Base-by-base conservation (phyloP, 30 jellyfish, hydroid and myxozoan genomes). In the Hydra vulgaris region DNA sequence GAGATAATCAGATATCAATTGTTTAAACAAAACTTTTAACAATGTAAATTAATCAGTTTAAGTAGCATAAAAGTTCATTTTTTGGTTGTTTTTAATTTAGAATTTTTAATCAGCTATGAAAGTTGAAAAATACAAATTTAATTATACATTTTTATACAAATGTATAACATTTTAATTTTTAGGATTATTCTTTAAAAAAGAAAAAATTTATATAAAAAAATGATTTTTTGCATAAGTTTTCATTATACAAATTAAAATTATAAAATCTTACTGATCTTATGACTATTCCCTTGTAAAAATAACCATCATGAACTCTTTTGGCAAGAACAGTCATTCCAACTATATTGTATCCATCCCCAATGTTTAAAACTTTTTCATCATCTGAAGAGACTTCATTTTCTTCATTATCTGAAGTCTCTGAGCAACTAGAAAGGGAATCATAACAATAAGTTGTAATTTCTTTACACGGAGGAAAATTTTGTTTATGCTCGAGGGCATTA, bases 291-390 rank as follows among this genome's bases (percentile, higher is more conserved):
- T 81, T 83, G 71, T 88, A 88, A 73, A 25, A 88, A 23, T 22
- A 83, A 0, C 96, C 96, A 88, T 81, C 88, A 22, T 73, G 25
- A 23, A 73, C 79, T 52, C 89, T 79, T 70, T 82, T 84, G 52
- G 95, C 96, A 17, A 89, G 79, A n/a, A 89, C 95, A 25, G 55
- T 27, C 70, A 55, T 75, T 7, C 94, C 95, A 20, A 76, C 71
- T 8, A 22, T 54, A 75, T 25, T 75, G 7, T 53, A 66, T 25
- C 26, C 23, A 23, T 54, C 83, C 17, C 18, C 27, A 12, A 17
- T 53, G 17, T 71, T 71, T 15, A 71, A 17, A 53, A 15, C 74
- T 52, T 53, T n/a, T 61, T 61, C 85, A 27, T 1, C 54, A 12
- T 61, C 84, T 21, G 40, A 26, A 26, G 84, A 76, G 23, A 16